Evolutionary conservation across 2,797 vertebrate species (phyloP), one percentile per base, ranked within the genome.

Genomic region (Tachyglossus aculeatus): DNA sequence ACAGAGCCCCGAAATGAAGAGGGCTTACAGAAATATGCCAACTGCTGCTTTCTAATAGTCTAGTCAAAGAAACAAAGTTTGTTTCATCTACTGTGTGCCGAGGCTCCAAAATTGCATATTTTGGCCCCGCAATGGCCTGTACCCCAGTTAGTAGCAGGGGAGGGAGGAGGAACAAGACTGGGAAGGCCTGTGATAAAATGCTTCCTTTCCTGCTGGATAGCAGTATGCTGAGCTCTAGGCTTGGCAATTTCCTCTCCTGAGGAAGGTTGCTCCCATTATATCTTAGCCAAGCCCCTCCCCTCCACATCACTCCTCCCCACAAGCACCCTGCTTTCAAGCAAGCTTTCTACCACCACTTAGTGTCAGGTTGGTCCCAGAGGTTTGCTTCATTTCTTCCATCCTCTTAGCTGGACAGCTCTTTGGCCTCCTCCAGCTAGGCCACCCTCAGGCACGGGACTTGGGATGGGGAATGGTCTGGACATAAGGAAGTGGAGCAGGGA

Each of bases 41-140:
- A 78, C 71, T 80, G 76, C 81, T 78, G 61, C 63, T 61, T 61
- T 73, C 71, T 80, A 78, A 81, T 81, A 75, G 71, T 64, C 22
- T 48, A 75, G 73, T 71, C 40, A 16, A 80, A 56, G 56, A 62
- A 80, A 85, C 71, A 74, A 71, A 78, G 82, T 81, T n/a, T n/a
- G 82, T 81, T n/a, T n/a, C 71, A 57, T 44, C 38, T 24, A 61
- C 52, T 68, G 73, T 64, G 66, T 66, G 52, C 62, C 61, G 65
- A 73, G 65, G 65, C 72, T 79, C 61, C 25, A 38, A 75, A 69
- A 71, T 77, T 59, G 47, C 82, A 76, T 60, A 77, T 41, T 80
- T 69, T 67, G 85, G 73, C 53, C 1, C 27, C 5, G 73, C 31
- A 32, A 31, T 77, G 73, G 80, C 66, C 37, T 36, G 74, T 71